A percentile compares a stretch with the other conserved stretches of the same genome.
These are phyloP conservation scores for Caranx melampygus DNA, from an alignment of 2,113 vertebrate species.

Conservation along the genomic window DNA sequence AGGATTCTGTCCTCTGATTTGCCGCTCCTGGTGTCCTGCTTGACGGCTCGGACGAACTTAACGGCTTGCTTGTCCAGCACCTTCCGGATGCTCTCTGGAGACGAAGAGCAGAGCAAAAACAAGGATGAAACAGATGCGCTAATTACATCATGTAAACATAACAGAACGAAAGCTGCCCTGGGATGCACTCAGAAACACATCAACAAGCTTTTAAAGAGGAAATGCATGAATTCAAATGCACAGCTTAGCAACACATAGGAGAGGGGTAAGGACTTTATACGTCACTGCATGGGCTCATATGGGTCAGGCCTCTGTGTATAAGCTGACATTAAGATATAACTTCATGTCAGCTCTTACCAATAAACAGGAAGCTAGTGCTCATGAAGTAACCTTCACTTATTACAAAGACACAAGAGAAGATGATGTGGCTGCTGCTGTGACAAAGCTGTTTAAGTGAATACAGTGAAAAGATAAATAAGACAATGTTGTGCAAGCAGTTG, in stretches of 20 bases:
- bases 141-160: slow-evolving; percentile 54
- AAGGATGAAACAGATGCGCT: slow-evolving; percentile 9
- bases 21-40: slow-evolving; percentile 81
- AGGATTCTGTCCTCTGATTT: slow-evolving; percentile 84
- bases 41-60: slow-evolving; percentile 83
- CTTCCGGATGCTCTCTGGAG: slow-evolving; percentile 85
- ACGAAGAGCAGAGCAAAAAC: slow-evolving; percentile 4
- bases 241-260: slow-evolving; percentile 21
- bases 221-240: slow-evolving; percentile 30
- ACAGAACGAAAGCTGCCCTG: slow-evolving; percentile 26
- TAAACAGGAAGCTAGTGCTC: not conserved
- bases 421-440: not conserved
- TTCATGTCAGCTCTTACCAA: not conserved
- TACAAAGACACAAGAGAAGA: not conserved
- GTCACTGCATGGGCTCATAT: not conserved
- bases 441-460: not conserved
- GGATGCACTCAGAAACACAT: slow-evolving; percentile 26
- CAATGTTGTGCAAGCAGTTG: not conserved
- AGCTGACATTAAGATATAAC: not conserved
- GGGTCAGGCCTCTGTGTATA: not conserved
- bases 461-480: slow-evolving; percentile 5
- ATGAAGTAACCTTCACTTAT: not conserved
- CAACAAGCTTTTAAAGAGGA: slow-evolving; percentile 51
- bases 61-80: slow-evolving; percentile 83
- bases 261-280: not conserved